Evolutionary conservation across 1,140 invertebrate genomes (phyloP), one percentile per base, ranked within the genome.

Genomic region (Neotoxoptera formosana): DNA sequence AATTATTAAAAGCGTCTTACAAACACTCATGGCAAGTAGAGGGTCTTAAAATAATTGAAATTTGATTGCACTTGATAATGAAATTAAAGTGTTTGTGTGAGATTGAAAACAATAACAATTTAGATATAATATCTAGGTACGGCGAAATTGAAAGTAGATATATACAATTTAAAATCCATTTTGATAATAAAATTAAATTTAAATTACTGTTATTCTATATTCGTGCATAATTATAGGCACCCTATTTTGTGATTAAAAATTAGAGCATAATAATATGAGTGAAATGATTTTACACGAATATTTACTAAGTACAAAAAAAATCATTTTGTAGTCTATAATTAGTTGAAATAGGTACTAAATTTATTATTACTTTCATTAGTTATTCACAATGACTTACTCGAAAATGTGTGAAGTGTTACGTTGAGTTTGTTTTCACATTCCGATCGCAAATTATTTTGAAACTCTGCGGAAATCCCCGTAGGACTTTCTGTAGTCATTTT

Each of bases 401-500:
- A 30, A 53, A 60, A 25, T n/a, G 7, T 56, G 53, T 25, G 8
- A 60, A 41, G 2, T 20, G 88, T 90, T 90, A 60, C 53, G 14
- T 90, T 90, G 8, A 90, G 25, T 90, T 90, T 90, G 1, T 2
- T 51, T 41, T 90, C 88, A 56, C 88, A 90, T 60, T 90, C 53
- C 34, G 23, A 56, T 21, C 53, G 20, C 20, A 90, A 90, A 30
- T 90, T 34, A 45, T 90, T 90, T 56, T 90, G 88, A 36, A 90
- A 90, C 30, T 90, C 88, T 11, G 88, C 88, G 14, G 88, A 41
- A 25, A 90, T 90, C 9, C 53, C 53, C 7, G 53, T 60, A 25
- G 88, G 88, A 56, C 88, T 90, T 90, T 90, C 88, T 56, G 88
- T 90, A 60, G 34, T 90, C 88, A 90, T 90, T 90, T 60, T 56